These are phyloP conservation scores for Dorcus hopei DNA, from an alignment of 2,888 invertebrate species.

Conservation along the genomic window DNA sequence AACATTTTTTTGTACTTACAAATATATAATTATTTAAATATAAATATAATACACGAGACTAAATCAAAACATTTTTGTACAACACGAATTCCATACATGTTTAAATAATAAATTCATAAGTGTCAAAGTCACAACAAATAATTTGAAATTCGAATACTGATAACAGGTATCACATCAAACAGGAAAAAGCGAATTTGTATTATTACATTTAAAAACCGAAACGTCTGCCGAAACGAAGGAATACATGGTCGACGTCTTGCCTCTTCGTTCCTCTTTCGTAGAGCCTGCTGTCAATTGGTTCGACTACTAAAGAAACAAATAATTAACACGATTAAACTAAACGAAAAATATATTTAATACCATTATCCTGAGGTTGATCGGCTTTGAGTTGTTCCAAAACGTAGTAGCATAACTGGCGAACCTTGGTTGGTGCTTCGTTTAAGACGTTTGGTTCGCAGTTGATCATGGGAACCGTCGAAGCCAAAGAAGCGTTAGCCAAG, in stretches of 20 bases:
- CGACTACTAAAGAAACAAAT: slow-evolving; percentile 19
- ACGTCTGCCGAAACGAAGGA: slow-evolving; percentile 79
- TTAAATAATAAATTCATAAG: background rate
- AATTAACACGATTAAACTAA: background rate
- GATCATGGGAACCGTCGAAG: slow-evolving; percentile 26
- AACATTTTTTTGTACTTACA: background rate
- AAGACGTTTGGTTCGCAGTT: slow-evolving; percentile 26
- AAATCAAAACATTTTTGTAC: background rate
- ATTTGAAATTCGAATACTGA: no score
- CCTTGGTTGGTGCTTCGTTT: slow-evolving; percentile 27
- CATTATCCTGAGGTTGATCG: slow-evolving; percentile 19
- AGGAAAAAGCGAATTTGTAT: slow-evolving; percentile 14
- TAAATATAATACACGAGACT: background rate
- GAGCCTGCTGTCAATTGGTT: slow-evolving; percentile 39
- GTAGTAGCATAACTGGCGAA: slow-evolving; percentile 31
- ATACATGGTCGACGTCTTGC: slow-evolving; percentile 87
- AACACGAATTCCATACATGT: slow-evolving; percentile 1
- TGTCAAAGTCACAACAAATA: no score
- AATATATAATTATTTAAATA: slow-evolving; percentile 1
- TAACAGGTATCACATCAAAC: background rate
- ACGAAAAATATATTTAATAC: slow-evolving; percentile 6
- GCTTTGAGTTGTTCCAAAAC: slow-evolving; percentile 22
- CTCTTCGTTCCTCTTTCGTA: slow-evolving; percentile 71
- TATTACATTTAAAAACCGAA: slow-evolving; percentile 14
- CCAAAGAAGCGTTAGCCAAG: slow-evolving; percentile 21